Conservation (phyloP, 2,797 vertebrate species). For the Acestrorhynchus altus region DNA sequence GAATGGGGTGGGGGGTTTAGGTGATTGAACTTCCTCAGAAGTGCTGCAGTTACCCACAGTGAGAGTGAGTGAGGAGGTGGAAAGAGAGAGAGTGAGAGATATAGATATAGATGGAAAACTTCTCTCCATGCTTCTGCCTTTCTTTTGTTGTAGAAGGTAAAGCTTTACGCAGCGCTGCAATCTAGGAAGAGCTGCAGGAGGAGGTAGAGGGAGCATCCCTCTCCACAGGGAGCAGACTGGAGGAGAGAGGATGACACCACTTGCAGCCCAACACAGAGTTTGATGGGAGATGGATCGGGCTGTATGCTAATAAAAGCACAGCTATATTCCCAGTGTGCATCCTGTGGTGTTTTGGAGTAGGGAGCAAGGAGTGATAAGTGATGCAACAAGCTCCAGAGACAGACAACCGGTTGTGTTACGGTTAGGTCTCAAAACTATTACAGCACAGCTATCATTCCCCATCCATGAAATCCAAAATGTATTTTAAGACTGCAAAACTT, state of each 20-base stretch:
- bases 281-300: slow-evolving; percentile 29
- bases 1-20: neutral
- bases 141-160: slow-evolving; percentile 56
- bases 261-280: slow-evolving; percentile 35
- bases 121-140: slow-evolving; percentile 22
- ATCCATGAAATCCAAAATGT: neutral
- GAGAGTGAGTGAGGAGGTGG: slow-evolving; percentile 58
- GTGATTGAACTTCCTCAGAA: slow-evolving; percentile 69
- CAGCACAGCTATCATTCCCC: neutral
- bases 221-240: neutral
- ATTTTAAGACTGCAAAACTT: neutral
- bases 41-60: slow-evolving; percentile 62
- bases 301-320: slow-evolving; percentile 46
- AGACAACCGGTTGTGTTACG: neutral
- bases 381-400: slow-evolving; percentile 17
- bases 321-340: slow-evolving; percentile 25
- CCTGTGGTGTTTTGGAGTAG: slow-evolving; percentile 4
- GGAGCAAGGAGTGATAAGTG: slow-evolving; percentile 14
- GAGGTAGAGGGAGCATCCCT: slow-evolving; percentile 17
- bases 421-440: neutral
- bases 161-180: slow-evolving; percentile 46
- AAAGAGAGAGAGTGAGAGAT: slow-evolving; percentile 34
- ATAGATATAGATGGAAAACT: slow-evolving; percentile 1
- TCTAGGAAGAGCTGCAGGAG: slow-evolving; percentile 52
- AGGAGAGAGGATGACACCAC: slow-evolving; percentile 20